A percentile compares a stretch with the other conserved stretches of the same genome.
phyloP scores from a whole-genome alignment of 2,113 vertebrate species.

The Lophura nycthemera region DNA sequence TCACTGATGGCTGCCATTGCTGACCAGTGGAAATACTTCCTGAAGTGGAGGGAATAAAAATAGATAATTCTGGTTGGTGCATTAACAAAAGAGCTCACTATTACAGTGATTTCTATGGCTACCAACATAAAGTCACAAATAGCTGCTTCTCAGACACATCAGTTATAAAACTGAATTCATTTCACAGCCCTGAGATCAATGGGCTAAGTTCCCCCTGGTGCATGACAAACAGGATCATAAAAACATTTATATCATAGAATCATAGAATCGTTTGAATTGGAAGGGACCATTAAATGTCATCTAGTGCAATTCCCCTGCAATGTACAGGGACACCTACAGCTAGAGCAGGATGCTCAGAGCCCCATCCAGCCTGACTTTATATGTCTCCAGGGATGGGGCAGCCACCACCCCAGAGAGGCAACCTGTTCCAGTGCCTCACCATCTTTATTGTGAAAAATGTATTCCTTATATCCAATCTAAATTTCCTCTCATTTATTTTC shows the following conservation, averaged over 20 bases:
- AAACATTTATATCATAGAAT: not conserved
- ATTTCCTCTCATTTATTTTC: too few relatives aligned
- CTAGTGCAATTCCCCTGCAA: too few relatives aligned
- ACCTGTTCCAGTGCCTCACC: too few relatives aligned
- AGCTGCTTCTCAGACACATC: not conserved
- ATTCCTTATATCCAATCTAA: too few relatives aligned
- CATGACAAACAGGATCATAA: constrained; percentile 7
- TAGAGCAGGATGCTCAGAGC: too few relatives aligned
- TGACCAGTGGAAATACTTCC: not conserved
- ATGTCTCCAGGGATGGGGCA: too few relatives aligned
- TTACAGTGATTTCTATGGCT: not conserved
- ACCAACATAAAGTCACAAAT: not conserved
- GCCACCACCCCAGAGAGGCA: too few relatives aligned
- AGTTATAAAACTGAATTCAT: not conserved
- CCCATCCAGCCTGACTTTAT: too few relatives aligned
- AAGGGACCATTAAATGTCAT: too few relatives aligned
- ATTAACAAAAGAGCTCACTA: not conserved
- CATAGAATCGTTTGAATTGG: too few relatives aligned
- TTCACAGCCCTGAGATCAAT: not conserved
- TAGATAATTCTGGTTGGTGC: not conserved
- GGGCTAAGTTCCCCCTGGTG: not conserved
- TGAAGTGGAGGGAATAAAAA: not conserved
- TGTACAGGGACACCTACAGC: too few relatives aligned
- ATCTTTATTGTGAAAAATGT: too few relatives aligned
- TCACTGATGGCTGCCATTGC: not conserved